Percentiles rank a stretch among this genome's conserved stretches.
phyloP scores from a whole-genome alignment of 2,888 invertebrate species.

The Sympetrum striolatum region DNA sequence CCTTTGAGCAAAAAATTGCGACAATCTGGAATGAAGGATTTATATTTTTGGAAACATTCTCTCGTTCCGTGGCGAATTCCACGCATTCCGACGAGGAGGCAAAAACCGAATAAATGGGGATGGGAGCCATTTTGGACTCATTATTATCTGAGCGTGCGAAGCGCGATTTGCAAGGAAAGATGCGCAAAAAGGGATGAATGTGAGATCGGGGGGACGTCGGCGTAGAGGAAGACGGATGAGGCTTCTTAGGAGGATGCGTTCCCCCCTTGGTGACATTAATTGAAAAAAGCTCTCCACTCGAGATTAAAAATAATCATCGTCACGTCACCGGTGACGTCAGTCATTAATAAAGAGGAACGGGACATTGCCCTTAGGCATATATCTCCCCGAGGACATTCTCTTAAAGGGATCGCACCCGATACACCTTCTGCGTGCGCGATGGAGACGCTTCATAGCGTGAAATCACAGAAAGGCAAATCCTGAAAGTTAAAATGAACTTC shows the following conservation, averaged over 20 bases:
- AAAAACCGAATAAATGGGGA: too few species aligned
- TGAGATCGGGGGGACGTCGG: background rate
- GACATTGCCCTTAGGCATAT: background rate
- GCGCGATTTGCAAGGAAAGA: background rate
- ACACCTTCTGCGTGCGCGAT: too few species aligned
- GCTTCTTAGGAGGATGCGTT: background rate
- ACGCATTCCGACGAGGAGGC: too few species aligned
- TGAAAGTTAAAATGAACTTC: too few species aligned
- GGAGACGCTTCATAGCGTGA: too few species aligned
- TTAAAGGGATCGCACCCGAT: background rate
- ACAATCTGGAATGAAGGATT: too few species aligned
- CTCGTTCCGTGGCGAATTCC: too few species aligned
- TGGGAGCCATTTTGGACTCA: too few species aligned
- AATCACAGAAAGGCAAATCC: too few species aligned
- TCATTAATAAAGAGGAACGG: constrained; percentile 30
- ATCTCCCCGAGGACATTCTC: background rate
- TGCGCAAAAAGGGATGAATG: background rate
- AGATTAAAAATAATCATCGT: constrained; percentile 38
- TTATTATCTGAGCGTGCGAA: too few species aligned
- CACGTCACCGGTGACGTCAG: constrained; percentile 32
- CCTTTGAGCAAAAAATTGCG: too few species aligned
- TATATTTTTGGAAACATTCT: too few species aligned
- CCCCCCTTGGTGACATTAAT: constrained; percentile 12
- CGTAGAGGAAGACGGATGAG: background rate
- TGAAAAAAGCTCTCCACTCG: constrained; percentile 39